Base-by-base conservation (phyloP, 1,140 invertebrate species). In the Lepidurus packardi region DNA sequence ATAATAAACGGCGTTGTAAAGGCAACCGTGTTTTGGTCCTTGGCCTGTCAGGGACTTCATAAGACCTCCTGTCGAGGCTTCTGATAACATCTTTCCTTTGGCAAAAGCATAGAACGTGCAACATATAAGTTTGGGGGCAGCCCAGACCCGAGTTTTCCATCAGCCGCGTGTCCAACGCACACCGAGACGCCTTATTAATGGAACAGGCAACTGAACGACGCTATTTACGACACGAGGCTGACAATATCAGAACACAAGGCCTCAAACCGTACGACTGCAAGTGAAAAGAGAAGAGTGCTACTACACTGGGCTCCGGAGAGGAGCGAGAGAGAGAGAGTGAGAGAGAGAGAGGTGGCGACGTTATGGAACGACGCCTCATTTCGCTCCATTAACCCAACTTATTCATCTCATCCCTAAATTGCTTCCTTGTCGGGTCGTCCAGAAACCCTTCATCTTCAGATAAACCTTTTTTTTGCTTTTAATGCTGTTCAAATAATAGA, bases 211-310 rank as follows among this genome's bases (percentile, higher is more conserved):
- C 53, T 65, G 53, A 65, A 65, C 53, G 53, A 65, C 53, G 53
- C 53, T 65, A 65, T 65, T 65, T 65, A 21, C 53, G 53, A 65
- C 53, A 65, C 53, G 53, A n/a, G 53, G 53, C 53, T 65, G 53
- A 65, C 53, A 65, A 65, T 65, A 65, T 65, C 53, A 65, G 53
- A 65, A 65, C 53, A 65, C 53, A 65, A 65, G 53, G 53, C 53
- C 53, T 21, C 53, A 65, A n/a, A 21, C 53, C 53, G 53, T 65
- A 65, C 34, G 34, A 34, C 53, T 65, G 53, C 53, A 65, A 9
- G 53, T 65, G 53, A 65, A 65, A 65, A 65, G 53, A 16, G 53
- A 65, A 21, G 13, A 65, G 53, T 65, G 53, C 53, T 65, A 65
- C 53, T 65, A 65, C 13, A 65, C 16, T 7, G 53, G 7, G 16